Evolutionary conservation across 2,888 invertebrate genomes (phyloP), one percentile per base, ranked within the genome.

Genomic region (Cecidostiba fungosa): DNA sequence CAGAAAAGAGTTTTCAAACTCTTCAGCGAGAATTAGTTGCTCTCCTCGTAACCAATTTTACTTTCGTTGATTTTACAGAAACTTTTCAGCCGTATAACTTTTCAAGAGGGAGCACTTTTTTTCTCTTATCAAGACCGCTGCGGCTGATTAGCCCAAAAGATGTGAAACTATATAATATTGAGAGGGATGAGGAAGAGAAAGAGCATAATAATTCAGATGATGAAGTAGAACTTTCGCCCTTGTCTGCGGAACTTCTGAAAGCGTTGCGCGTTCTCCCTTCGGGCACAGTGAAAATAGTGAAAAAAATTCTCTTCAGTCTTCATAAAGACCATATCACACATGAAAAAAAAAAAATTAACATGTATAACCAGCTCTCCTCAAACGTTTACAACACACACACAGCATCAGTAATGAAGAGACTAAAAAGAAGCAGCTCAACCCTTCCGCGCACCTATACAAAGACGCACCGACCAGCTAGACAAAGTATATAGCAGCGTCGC

Each of bases 191-290:
- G 47, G 36, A 36, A 54, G 23, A 72, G 54, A 70, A 77, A 77
- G 39, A 43, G 43, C 26, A 77, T 77, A 70, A 77, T 83, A 77
- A 83, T 82, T 82, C 76, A 36, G 47, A 69, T 16, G 26, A 77
- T 36, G 70, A 82, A 50, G 77, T 39, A 59, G 54, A 70, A 83
- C 76, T 47, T 83, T 83, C 36, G 39, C 43, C n/a, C n/a, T n/a
- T n/a, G 26, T n/a, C 43, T 1, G n/a, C n/a, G n/a, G 14, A 69
- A 66, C 47, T 73, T 84, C 50, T 14, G 59, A 36, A 77, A 70
- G 36, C 6, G 70, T 70, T 14, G 66, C 16, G 32, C 70, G 1
- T 23, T 43, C 14, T 50, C 1, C 19, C 54, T n/a, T 59, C 54
- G 8, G 54, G 43, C 43, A 12, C 43, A 43, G 43, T 43, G 32